phyloP scores from a whole-genome alignment of 2,888 invertebrate species.

The Dryobotodes eremita region DNA sequence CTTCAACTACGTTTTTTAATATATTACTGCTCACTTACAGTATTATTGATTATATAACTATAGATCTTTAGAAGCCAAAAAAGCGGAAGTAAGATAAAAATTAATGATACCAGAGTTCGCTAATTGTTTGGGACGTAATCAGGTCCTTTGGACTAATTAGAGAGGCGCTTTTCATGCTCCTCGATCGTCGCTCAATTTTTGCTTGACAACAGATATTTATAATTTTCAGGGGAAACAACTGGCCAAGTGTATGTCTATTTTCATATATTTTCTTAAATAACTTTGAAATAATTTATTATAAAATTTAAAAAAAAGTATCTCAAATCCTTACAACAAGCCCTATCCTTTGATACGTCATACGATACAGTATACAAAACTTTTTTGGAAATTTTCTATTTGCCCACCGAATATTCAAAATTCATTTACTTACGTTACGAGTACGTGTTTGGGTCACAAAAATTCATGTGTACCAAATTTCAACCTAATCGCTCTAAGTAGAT shows the following conservation, averaged over 20 bases:
- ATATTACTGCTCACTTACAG: not conserved
- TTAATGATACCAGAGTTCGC: not conserved
- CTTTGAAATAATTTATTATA: too few species aligned
- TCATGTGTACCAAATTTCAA: too few species aligned
- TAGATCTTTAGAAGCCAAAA: not conserved
- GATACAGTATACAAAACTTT: not conserved
- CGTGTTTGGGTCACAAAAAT: too few species aligned
- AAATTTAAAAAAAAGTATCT: too few species aligned
- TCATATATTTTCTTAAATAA: too few species aligned
- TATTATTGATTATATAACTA: not conserved
- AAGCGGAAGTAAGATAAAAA: conserved; percentile 4
- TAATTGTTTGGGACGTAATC: conserved; percentile 23
- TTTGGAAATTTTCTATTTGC: too few species aligned
- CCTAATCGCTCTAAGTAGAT: too few species aligned
- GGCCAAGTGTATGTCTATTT: too few species aligned
- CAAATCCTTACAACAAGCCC: too few species aligned
- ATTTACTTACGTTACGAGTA: too few species aligned
- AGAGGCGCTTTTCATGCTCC: not conserved
- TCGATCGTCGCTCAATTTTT: not conserved
- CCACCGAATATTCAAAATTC: too few species aligned
- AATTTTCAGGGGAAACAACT: not conserved
- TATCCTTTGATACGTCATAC: too few species aligned
- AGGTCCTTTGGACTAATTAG: conserved; percentile 17
- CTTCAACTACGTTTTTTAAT: not conserved
- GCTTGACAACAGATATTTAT: not conserved